These are phyloP conservation scores for Xenotilapia leptura DNA, from an alignment of 2,113 vertebrate genomes.

Conservation along the genomic window DNA sequence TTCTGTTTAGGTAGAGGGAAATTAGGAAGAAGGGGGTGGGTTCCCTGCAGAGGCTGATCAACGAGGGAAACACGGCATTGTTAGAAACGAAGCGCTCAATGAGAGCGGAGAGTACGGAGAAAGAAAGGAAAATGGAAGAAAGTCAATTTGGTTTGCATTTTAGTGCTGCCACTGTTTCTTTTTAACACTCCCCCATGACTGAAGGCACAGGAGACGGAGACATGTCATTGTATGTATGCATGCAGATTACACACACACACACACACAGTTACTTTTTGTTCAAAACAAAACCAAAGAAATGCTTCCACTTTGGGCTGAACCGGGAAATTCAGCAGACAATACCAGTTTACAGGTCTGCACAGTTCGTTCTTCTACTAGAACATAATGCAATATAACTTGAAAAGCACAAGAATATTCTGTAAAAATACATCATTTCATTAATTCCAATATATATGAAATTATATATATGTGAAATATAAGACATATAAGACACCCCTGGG, in stretches of 20 bases:
- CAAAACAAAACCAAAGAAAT: slow-evolving; percentile 6
- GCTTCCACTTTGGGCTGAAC: not conserved
- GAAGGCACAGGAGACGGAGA: slow-evolving; percentile 5
- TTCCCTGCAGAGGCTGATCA: slow-evolving; percentile 66
- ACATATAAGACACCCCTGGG: not conserved
- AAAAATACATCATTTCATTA: not conserved
- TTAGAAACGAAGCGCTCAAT: slow-evolving; percentile 46
- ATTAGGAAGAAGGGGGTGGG: slow-evolving; percentile 65
- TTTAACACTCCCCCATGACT: slow-evolving; percentile 11
- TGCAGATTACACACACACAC: not conserved
- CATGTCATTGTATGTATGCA: not conserved
- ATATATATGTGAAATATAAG: not conserved
- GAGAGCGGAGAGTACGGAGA: slow-evolving; percentile 15
- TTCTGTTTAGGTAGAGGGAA: slow-evolving; percentile 76
- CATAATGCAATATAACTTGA: not conserved
- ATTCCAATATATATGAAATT: not conserved
- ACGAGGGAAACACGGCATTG: slow-evolving; percentile 67
- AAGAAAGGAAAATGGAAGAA: slow-evolving; percentile 34
- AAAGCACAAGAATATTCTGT: not conserved
- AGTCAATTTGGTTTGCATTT: slow-evolving; percentile 50
- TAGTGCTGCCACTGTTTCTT: slow-evolving; percentile 43
- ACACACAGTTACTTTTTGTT: not conserved
- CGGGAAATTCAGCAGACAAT: not conserved
- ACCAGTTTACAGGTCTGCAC: not conserved
- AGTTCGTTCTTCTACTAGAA: not conserved